phyloP scores from a whole-genome alignment of 2,888 invertebrate species.

The Anthrax anthrax region DNA sequence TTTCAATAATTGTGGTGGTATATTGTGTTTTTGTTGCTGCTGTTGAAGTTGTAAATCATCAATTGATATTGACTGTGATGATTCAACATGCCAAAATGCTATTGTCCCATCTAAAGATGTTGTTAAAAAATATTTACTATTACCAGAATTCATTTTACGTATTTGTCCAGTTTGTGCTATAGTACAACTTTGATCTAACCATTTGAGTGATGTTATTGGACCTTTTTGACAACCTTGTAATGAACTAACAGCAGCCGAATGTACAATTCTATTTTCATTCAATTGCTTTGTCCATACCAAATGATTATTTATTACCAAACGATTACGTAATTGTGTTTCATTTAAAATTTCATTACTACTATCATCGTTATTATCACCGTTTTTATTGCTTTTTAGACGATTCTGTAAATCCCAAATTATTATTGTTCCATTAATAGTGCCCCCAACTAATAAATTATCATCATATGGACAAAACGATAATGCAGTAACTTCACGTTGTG shows the following conservation, averaged over 20 bases:
- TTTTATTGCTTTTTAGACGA: conserved; percentile 45
- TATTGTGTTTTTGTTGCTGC: conserved; percentile 21
- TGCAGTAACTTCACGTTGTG: conserved; percentile 48
- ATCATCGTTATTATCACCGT: too few species aligned
- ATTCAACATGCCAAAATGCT: conserved; percentile 54
- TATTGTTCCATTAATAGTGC: conserved; percentile 56
- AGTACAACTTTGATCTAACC: conserved; percentile 49
- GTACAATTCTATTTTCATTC: conserved; percentile 42
- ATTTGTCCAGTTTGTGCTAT: conserved; percentile 43
- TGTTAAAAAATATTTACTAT: conserved; percentile 48
- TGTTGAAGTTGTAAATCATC: conserved; percentile 14
- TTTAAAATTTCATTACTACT: conserved; percentile 47
- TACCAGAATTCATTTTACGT: conserved; percentile 28
- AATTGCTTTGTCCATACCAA: conserved; percentile 56
- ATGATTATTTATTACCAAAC: conserved; percentile 42
- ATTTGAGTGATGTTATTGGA: conserved; percentile 48
- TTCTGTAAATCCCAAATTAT: conserved; percentile 54
- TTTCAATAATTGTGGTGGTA: conserved; percentile 43
- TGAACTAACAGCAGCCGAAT: conserved; percentile 46
- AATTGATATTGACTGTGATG: not conserved
- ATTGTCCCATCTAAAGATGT: conserved; percentile 52
- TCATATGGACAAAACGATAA: conserved; percentile 55
- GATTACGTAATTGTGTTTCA: conserved; percentile 46
- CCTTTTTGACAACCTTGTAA: conserved; percentile 46
- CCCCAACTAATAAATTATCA: conserved; percentile 54